Percentiles rank a stretch among this genome's conserved stretches.
phyloP scores from a whole-genome alignment of 2,888 invertebrate genomes.

The Flabesymbios commensalis region DNA sequence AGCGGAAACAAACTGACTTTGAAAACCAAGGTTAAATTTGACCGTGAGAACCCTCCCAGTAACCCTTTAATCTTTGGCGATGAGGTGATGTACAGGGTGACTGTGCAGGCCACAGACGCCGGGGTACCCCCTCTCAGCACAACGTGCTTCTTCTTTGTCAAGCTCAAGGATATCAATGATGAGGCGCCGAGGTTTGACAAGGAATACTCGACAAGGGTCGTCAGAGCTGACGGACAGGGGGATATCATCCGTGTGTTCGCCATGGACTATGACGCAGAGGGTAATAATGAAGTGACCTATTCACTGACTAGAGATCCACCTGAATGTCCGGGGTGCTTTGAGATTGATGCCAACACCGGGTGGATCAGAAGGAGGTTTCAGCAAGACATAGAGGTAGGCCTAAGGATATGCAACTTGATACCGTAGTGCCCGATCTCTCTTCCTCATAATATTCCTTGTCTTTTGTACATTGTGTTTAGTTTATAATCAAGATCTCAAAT shows the following conservation, averaged over 20 bases:
- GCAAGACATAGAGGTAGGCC: too few species aligned
- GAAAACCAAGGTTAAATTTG: too few species aligned
- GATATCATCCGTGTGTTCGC: slow-evolving; percentile 16
- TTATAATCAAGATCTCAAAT: too few species aligned
- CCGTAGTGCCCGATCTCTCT: too few species aligned
- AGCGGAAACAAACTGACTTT: too few species aligned
- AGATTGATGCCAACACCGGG: slow-evolving; percentile 15
- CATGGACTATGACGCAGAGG: slow-evolving; percentile 19
- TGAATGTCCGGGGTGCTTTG: slow-evolving; percentile 9
- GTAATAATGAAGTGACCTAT: slow-evolving; percentile 19
- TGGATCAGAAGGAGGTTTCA: slow-evolving; percentile 18
- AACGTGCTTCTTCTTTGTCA: slow-evolving; percentile 83
- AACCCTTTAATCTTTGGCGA: too few species aligned
- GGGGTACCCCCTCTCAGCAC: slow-evolving; percentile 96
- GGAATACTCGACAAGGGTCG: not conserved
- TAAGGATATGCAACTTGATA: too few species aligned
- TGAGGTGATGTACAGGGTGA: slow-evolving; percentile 62
- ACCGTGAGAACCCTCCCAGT: too few species aligned
- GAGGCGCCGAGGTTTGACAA: slow-evolving; percentile 48
- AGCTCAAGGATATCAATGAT: slow-evolving; percentile 50
- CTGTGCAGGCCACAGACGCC: slow-evolving; percentile 96
- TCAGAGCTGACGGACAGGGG: not conserved
- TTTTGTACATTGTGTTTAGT: too few species aligned
- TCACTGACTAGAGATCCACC: slow-evolving; percentile 1
- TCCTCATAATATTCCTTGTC: too few species aligned